Evolutionary conservation across 2,888 invertebrate species (phyloP), one percentile per base, ranked within the genome.

Genomic region (Tipula helvola): DNA sequence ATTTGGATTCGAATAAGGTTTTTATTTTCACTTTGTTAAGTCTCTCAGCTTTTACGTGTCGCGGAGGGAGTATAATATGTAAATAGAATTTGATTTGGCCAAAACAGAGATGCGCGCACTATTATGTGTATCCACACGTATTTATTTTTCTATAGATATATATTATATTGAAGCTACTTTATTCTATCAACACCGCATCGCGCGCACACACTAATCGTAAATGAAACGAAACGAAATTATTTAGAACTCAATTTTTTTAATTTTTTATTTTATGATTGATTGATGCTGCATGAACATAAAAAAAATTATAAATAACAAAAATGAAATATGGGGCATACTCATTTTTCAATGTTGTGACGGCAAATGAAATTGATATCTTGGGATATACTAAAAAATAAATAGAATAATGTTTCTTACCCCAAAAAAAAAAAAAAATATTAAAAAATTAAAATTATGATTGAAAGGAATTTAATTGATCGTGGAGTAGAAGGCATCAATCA

Each of bases 381-480:
- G 71, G 18, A 71, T 71, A 71, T 71, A 71, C 8, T 10, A 71
- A 10, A 71, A 71, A 71, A 71, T 71, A 71, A 71, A 71, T 71
- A 71, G 71, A 71, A 71, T 71, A 71, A 71, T 71, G 71, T 71
- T 71, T 18, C 71, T 71, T 71, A 71, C 10, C 52, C 71, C 10
- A 8, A 71, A 28, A 28, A 28, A 71, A 28, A 71, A 71, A 52
- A 52, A 52, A 52, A 52, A 52, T 3, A 52, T 16, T 52, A 16
- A 52, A 7, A 8, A 16, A 39, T 39, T 39, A 39, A 16, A 16
- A 28, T 10, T 71, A 71, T 71, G 71, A 71, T 71, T 71, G 71
- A 71, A 71, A 71, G 71, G 71, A 71, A 71, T 71, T 71, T 71
- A 71, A 71, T 71, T 71, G 71, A 71, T 71, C 71, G 71, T 71